Base-by-base conservation (phyloP, 2,888 invertebrate genomes). In the Amphipoea oculea region DNA sequence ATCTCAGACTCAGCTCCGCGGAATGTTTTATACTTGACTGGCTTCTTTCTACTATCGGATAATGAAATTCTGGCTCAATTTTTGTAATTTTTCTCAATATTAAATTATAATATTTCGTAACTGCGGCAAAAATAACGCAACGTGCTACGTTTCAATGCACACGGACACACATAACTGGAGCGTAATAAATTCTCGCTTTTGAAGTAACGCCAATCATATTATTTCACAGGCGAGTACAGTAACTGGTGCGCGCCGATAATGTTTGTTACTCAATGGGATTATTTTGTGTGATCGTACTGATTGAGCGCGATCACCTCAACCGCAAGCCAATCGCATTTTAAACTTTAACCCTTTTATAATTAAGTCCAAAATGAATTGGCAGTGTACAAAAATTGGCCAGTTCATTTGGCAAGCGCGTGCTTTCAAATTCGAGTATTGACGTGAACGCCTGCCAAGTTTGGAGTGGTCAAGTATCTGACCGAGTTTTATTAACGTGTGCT, bases 111-210 rank as follows among this genome's bases (percentile, higher is more conserved):
- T 84, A 90, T 88, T 87, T 83, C 83, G 81, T 83, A 88, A 88
- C 86, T 90, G 89, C 86, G 90, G 90, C 81, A 85, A 91, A 88
- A 90, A 88, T 84, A 89, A 89, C 89, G 93, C 91, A 92, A 93
- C 91, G 88, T 91, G 92, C 87, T 89, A 91, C 94, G 94, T 91
- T 89, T 92, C 92, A 94, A 91, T 93, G 94, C 94, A 91, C 94
- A 93, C 90, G 90, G 89, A 89, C 90, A 90, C 89, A 89, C 92
- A 91, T 90, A 94, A 95, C 91, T 94, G 90, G 95, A 94, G 94
- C 95, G 94, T 94, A 94, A 92, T 93, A 93, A 94, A 94, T 93
- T 92, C 89, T 87, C 89, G 88, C 89, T 91, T 90, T 92, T 88
- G 86, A 88, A 90, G 89, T 89, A 91, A 92, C 86, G 86, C 88